Evolutionary conservation across 2,797 vertebrate genomes (phyloP).

Genomic region (Sebastes hopkinsi): DNA sequence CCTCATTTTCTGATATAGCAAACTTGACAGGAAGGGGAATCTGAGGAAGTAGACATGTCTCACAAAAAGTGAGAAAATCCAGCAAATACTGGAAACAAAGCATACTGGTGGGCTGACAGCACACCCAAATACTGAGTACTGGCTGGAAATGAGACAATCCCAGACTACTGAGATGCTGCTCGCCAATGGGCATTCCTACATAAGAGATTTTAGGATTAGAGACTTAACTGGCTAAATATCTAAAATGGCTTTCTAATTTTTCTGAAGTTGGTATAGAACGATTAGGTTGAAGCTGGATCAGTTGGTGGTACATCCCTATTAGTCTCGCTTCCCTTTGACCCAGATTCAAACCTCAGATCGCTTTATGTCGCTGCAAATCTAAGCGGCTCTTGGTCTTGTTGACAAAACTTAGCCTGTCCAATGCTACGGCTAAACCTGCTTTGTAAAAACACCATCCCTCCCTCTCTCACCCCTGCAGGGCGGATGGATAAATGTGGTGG

Average conservation of each 20-base stretch:
- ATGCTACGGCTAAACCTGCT: constrained; percentile 51
- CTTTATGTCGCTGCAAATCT: constrained; percentile 51
- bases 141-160: constrained; percentile 53
- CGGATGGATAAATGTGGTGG: constrained; percentile 40
- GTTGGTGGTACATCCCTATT: constrained; percentile 54
- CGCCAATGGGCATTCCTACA: constrained; percentile 26
- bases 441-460: constrained; percentile 48
- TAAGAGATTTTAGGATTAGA: constrained; percentile 63
- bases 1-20: constrained; percentile 42
- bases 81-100: constrained; percentile 19
- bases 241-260: constrained; percentile 66
- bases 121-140: neutral
- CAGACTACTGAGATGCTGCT: constrained; percentile 21
- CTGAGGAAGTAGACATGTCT: constrained; percentile 6
- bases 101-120: constrained; percentile 8
- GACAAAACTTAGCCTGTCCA: constrained; percentile 64
- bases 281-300: constrained; percentile 62
- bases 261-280: constrained; percentile 48
- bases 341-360: constrained; percentile 60
- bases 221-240: constrained; percentile 64
- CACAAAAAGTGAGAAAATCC: neutral
- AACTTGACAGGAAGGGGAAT: constrained; percentile 33
- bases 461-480: constrained; percentile 37
- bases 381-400: constrained; percentile 63
- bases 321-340: constrained; percentile 64